Conservation (phyloP, 2,888 invertebrate species). For the Drosophila merina region DNA sequence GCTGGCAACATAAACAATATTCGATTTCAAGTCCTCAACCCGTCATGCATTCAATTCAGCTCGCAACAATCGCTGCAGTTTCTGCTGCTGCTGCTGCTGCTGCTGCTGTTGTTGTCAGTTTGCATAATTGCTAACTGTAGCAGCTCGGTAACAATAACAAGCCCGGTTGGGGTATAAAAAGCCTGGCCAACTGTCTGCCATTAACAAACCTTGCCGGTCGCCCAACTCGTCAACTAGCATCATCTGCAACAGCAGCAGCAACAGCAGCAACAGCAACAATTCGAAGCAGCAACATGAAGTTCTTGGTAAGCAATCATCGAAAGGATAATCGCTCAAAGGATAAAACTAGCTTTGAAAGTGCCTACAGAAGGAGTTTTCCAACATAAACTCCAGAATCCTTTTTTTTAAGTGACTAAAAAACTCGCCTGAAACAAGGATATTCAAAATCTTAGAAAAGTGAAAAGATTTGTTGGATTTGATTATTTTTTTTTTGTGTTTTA, state of each 20-base stretch:
- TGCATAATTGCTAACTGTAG: conserved; percentile 76
- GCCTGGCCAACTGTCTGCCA: conserved; percentile 34
- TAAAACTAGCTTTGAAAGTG: background rate
- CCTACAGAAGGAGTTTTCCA: background rate
- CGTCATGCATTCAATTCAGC: conserved; percentile 49
- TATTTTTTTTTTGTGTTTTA: background rate
- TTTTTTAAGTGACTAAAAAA: background rate
- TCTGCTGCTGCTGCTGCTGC: conserved; percentile 9
- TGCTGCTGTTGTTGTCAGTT: conserved; percentile 40
- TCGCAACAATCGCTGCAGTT: conserved; percentile 37
- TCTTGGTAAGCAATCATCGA: conserved; percentile 53
- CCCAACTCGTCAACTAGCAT: conserved; percentile 30
- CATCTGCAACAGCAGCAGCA: conserved; percentile 30
- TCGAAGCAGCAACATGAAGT: conserved; percentile 60
- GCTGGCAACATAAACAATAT: conserved; percentile 54
- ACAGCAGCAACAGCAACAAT: conserved; percentile 6
- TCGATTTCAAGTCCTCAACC: conserved; percentile 54
- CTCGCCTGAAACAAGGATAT: background rate
- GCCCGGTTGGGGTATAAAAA: conserved; percentile 56
- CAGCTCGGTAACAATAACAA: conserved; percentile 48
- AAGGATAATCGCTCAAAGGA: conserved; percentile 20
- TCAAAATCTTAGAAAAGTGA: background rate
- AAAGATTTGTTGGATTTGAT: background rate
- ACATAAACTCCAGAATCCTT: background rate
- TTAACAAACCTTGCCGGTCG: conserved; percentile 56